These are phyloP conservation scores for Lumbricus terrestris DNA, from an alignment of 2,888 invertebrate genomes.

Conservation along the genomic window DNA sequence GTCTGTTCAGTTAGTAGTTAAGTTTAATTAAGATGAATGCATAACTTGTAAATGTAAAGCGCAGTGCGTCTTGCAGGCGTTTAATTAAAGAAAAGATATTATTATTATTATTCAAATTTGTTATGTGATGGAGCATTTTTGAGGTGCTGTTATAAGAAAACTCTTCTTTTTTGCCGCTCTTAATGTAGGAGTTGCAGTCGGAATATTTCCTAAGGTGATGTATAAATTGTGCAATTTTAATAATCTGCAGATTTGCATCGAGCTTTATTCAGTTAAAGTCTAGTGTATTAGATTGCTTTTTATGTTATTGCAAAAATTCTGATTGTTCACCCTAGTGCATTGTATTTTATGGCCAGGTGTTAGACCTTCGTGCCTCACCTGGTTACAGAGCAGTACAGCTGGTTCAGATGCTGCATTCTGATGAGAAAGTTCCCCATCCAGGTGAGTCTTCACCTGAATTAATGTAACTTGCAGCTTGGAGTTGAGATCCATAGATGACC, in stretches of 20 bases:
- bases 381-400: conserved; percentile 15
- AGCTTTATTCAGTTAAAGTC: background rate
- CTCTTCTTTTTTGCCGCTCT: background rate
- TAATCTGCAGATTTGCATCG: background rate
- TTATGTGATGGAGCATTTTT: background rate
- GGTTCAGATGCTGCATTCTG: conserved; percentile 8
- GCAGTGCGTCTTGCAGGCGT: too few species aligned
- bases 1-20: too few species aligned
- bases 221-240: background rate
- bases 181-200: background rate
- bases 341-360: conserved; percentile 4
- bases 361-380: conserved; percentile 20
- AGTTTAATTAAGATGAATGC: too few species aligned
- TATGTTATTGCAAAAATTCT: background rate
- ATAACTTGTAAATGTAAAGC: too few species aligned
- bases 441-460: background rate
- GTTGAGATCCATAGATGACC: background rate
- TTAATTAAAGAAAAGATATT: too few species aligned
- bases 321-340: background rate
- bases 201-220: background rate
- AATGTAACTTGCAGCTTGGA: background rate
- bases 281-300: background rate
- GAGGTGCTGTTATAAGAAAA: background rate
- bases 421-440: background rate
- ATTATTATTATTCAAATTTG: background rate